Evolutionary conservation across 92 coral and sea anemone genomes (phyloP).

Genomic region (Nematostella vectensis): DNA sequence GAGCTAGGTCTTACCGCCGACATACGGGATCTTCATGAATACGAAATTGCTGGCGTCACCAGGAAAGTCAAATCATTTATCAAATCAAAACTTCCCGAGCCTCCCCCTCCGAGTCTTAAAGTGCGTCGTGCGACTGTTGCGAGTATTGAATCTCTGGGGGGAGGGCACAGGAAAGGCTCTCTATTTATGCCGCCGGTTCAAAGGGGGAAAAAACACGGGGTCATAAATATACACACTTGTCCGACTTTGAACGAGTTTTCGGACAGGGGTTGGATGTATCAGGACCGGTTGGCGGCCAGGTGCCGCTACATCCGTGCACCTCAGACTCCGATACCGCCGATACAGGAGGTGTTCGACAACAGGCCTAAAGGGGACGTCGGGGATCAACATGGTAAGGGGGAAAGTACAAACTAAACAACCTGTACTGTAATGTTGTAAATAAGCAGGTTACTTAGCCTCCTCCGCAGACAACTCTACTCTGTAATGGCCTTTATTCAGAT

Average conservation of each 20-base stretch:
- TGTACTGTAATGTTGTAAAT: no score
- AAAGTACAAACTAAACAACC: no score
- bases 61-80: constrained; percentile 53
- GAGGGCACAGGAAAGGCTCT: constrained; percentile 11
- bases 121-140: constrained; percentile 20
- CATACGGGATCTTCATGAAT: constrained; percentile 14
- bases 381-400: no score
- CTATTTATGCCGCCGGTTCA: constrained; percentile 6
- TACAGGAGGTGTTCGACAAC: constrained; percentile 37
- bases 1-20: background rate
- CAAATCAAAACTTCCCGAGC: constrained; percentile 35
- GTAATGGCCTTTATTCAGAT: no score
- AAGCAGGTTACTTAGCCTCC: no score
- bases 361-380: no score
- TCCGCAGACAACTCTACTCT: no score
- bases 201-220: constrained; percentile 37
- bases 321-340: constrained; percentile 58
- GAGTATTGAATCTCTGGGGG: constrained; percentile 2
- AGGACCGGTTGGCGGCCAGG: constrained; percentile 33
- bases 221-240: constrained; percentile 60
- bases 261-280: constrained; percentile 71
- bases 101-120: constrained; percentile 45
- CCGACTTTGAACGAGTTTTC: constrained; percentile 44
- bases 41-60: constrained; percentile 18
- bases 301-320: constrained; percentile 60